Evolutionary conservation across 2,888 invertebrate genomes (phyloP), one percentile per base, ranked within the genome.

Genomic region (Coleophora flavipennella): DNA sequence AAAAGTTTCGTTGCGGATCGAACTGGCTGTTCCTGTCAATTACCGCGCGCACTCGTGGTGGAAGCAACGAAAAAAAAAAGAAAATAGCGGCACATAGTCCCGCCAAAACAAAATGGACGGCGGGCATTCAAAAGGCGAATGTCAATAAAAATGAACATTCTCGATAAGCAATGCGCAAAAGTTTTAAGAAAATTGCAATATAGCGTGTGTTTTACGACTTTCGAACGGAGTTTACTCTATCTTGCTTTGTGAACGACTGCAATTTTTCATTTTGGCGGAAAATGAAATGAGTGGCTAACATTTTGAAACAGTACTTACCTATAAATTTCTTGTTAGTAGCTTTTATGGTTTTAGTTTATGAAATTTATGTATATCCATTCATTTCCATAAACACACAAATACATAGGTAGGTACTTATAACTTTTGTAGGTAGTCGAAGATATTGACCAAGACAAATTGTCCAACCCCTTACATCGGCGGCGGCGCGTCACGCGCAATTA

Each of bases 21-120:
- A 43, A 38, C 41, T 44, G 59, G 62, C 60, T 57, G 61, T 51
- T 53, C 55, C 62, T 66, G 67, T 66, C 67, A 67, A 67, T 67
- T 67, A 66, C 57, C 48, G 51, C 31, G 51, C 48, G 49, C 52
- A 49, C 45, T 33, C 6, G 20, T 6, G 20, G 20, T 20, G 20
- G 20, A 20, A 20, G 20, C 20, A 20, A 20, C 20, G 27, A 38
- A 59, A 65, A 59, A 50, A 20, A 6, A 38, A 26, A 45, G 50
- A 47, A 49, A 44, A 45, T n/a, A 8, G 40, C 27, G 40, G 44
- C 40, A 36, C 40, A 13, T 42, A 38, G 46, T 40, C 42, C 42
- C 42, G 42, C 42, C 39, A 43, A 42, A 42, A 43, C 39, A 43
- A 39, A 42, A 39, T 37, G 39, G 42, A 35, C 13, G 41, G 20